Evolutionary conservation across 2,888 invertebrate genomes (phyloP).

Genomic region (Limnephilus auricula): DNA sequence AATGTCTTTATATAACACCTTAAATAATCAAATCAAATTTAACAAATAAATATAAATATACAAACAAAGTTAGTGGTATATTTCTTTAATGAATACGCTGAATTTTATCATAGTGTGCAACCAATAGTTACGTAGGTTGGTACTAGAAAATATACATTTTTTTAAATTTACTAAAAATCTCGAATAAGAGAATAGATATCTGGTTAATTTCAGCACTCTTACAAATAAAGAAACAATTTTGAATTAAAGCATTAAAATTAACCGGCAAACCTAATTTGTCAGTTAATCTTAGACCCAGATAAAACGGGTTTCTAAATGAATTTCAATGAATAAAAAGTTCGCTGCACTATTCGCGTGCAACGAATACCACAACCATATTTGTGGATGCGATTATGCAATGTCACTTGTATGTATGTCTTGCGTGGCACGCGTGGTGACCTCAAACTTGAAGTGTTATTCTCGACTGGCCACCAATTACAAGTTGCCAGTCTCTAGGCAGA

Average conservation of each 20-base stretch:
- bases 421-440: background rate
- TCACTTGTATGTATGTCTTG: background rate
- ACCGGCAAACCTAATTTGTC: background rate
- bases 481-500: background rate
- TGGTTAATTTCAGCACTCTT: background rate
- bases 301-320: background rate
- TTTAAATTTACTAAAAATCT: background rate
- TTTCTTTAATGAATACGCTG: background rate
- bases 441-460: constrained; percentile 22
- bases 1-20: background rate
- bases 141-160: background rate
- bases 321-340: background rate
- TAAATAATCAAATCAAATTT: background rate
- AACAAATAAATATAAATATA: background rate
- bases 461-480: background rate
- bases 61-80: background rate
- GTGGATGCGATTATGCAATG: background rate
- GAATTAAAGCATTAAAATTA: background rate
- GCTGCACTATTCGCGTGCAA: constrained; percentile 2
- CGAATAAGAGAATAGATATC: background rate
- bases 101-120: too few species aligned
- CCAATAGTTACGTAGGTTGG: too few species aligned
- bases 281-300: background rate
- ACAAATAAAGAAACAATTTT: background rate
- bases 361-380: background rate